A percentile compares a stretch with the other conserved stretches of the same genome.
Evolutionary conservation across 2,888 invertebrate genomes (phyloP).

Genomic region (Ptychoptera albimana): DNA sequence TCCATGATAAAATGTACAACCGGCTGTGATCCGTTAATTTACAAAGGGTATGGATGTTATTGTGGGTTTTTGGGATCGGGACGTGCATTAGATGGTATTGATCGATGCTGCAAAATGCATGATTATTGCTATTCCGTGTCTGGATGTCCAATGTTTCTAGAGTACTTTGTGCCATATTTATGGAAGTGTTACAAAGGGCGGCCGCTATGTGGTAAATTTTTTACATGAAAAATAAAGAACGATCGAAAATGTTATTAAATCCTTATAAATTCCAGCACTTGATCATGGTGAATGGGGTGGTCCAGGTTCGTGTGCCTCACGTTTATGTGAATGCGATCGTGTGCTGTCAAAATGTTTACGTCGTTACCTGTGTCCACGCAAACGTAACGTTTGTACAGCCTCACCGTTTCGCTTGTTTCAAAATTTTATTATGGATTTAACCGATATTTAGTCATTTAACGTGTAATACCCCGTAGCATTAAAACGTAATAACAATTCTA

Average conservation of each 20-base stretch:
- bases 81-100: conserved; percentile 62
- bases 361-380: conserved; percentile 54
- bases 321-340: conserved; percentile 72
- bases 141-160: conserved; percentile 61
- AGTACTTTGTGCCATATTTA: conserved; percentile 75
- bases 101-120: conserved; percentile 64
- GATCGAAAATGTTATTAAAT: conserved; percentile 19
- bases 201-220: conserved; percentile 56
- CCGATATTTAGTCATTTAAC: too few relatives aligned
- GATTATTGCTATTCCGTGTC: conserved; percentile 72
- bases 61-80: conserved; percentile 78
- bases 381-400: conserved; percentile 54
- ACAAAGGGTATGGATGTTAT: conserved; percentile 81
- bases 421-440: conserved; percentile 44
- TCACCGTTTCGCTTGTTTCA: conserved; percentile 59
- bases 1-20: conserved; percentile 77
- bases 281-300: conserved; percentile 42
- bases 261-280: conserved; percentile 17
- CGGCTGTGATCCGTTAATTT: conserved; percentile 65
- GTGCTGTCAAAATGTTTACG: conserved; percentile 64
- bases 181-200: conserved; percentile 70
- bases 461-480: too few relatives aligned
- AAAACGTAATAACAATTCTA: too few relatives aligned
- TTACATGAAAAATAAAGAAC: conserved; percentile 11
- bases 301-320: conserved; percentile 51